Percentiles rank a stretch among this genome's conserved stretches.
Evolutionary conservation across 2,113 vertebrate species (phyloP).

Genomic region (Cyanoramphus novaezelandiae): DNA sequence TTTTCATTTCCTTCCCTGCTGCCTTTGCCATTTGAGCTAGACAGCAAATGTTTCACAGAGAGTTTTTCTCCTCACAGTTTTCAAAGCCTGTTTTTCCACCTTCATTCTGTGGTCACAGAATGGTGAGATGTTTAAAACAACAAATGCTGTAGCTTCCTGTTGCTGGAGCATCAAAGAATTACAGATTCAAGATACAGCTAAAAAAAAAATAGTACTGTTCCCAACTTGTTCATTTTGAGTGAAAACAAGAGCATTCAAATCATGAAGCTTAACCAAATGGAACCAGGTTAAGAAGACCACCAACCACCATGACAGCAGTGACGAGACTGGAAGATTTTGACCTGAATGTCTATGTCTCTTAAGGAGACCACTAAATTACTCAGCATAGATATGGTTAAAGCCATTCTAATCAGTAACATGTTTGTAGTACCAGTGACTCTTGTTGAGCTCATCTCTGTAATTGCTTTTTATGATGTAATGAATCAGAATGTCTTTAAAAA

Average conservation of each 20-base stretch:
- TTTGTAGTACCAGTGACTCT: neutral
- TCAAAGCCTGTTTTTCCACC: neutral
- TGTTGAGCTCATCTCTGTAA: neutral
- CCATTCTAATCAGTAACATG: neutral
- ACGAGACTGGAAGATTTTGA: neutral
- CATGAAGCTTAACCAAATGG: neutral
- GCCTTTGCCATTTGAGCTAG: neutral
- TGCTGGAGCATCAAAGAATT: neutral
- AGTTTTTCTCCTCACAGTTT: neutral
- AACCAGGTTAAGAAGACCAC: neutral
- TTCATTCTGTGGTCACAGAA: neutral
- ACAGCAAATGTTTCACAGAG: neutral
- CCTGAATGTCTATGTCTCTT: neutral
- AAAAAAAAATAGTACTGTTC: neutral
- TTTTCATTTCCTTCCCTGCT: neutral
- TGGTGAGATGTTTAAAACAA: neutral
- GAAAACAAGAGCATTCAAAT: neutral
- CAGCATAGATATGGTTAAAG: neutral
- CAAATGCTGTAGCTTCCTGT: neutral
- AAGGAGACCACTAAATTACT: neutral
- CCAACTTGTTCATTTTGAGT: neutral
- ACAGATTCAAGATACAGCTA: neutral
- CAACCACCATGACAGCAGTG: neutral
- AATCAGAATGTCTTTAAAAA: neutral
- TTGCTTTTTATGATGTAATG: constrained; percentile 15